Evolutionary conservation across 2,888 invertebrate genomes (phyloP).

Genomic region (Himalopsyche anomala): DNA sequence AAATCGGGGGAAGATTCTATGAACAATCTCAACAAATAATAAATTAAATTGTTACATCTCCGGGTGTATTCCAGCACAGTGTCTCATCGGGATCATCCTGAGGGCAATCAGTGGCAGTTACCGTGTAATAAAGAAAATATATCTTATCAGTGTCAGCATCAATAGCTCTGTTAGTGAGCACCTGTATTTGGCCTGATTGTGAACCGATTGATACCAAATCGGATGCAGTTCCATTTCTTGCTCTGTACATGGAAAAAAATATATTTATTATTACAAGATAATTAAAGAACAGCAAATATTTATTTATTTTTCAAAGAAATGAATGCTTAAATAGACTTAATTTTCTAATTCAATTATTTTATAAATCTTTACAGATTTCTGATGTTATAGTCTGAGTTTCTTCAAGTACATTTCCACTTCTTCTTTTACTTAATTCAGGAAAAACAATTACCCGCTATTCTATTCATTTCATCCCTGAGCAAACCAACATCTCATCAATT

Average conservation of each 20-base stretch:
- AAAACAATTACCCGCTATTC: too few species aligned
- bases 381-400: too few species aligned
- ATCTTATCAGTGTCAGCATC: conserved; percentile 77
- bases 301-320: too few species aligned
- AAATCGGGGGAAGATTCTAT: too few species aligned
- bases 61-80: conserved; percentile 69
- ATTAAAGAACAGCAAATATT: too few species aligned
- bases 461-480: too few species aligned
- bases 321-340: too few species aligned
- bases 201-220: conserved; percentile 75
- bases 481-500: too few species aligned
- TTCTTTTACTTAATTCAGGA: too few species aligned
- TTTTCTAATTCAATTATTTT: conserved; percentile 14
- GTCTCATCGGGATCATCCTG: conserved; percentile 69
- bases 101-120: conserved; percentile 76
- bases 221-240: conserved; percentile 71
- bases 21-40: neutral
- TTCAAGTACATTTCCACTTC: neutral
- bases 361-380: too few species aligned
- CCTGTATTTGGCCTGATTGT: conserved; percentile 76
- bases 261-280: neutral
- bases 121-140: conserved; percentile 75
- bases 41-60: conserved; percentile 70
- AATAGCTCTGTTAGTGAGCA: conserved; percentile 72
- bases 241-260: conserved; percentile 69